Base-by-base conservation (phyloP, 2,888 invertebrate species). In the Caenorhabditis plicata region DNA sequence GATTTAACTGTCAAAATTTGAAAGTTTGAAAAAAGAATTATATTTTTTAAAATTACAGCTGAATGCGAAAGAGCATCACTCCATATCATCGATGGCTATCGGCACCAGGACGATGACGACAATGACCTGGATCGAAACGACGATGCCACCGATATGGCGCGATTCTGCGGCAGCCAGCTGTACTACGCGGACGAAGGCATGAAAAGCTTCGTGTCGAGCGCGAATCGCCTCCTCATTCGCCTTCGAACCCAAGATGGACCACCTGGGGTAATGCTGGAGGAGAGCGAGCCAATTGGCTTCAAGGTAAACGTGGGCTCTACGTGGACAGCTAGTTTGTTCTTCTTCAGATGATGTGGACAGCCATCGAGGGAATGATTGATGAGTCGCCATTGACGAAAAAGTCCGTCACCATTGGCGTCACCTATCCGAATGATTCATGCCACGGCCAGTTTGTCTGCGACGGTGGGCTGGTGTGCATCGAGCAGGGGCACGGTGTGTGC, bases 151-250 rank as follows among this genome's bases (percentile, higher is more conserved):
- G n/a, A n/a, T n/a, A n/a, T n/a, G n/a, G 64, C 68, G 4, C 47
- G 56, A 22, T 83, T 82, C 58, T 84, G 83, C 64, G 83, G 83
- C 11, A 82, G 82, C 58, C 74, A 81, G n/a, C 69, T 78, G 23
- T 83, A 83, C 60, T 82, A 83, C 67, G 80, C 80, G 57, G 82
- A 81, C 26, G 82, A 82, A 25, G 83, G 82, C 23, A 82, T 83
- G 68, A 78, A 81, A 50, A 81, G 81, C 15, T 76, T 82, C 39
- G 66, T 84, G 41, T 82, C 82, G 1, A 70, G 77, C 7, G 64
- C 81, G 26, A 83, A 83, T 70, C 77, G 83, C 46, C 69, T 83
- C 11, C 61, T 82, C 17, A 69, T 82, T 40, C 32, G 61, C 27
- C 33, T 62, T 5, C 26, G 47, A 4, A 56, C 56, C 5, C 52